Percentiles rank a stretch among this genome's conserved stretches.
Conservation (phyloP, 2,113 vertebrate genomes). For the Lathamus discolor region DNA sequence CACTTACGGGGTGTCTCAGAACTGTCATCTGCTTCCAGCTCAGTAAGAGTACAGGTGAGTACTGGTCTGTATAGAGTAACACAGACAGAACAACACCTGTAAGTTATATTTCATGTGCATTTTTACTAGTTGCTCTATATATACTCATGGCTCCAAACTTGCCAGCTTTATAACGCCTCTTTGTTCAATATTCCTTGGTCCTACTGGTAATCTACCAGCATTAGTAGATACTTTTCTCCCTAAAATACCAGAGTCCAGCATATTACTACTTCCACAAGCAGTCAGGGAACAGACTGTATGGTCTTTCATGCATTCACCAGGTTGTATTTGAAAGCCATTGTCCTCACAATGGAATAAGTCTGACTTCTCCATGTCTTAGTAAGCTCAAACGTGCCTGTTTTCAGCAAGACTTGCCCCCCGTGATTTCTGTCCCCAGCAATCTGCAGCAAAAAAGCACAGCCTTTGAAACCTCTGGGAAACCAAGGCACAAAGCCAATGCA, state of each 20-base stretch:
- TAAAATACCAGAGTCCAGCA: rapidly evolving
- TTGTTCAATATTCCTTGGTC: neutral
- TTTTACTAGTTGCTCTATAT: neutral
- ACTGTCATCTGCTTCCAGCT: neutral
- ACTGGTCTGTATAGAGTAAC: neutral
- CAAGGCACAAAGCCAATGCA: rapidly evolving
- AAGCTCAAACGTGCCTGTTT: neutral
- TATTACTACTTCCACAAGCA: neutral
- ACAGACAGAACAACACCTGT: neutral
- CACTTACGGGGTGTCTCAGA: neutral
- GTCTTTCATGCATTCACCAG: neutral
- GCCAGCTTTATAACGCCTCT: neutral
- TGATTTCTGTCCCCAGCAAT: neutral
- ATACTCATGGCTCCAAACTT: neutral
- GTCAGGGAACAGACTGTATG: neutral
- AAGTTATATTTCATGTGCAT: neutral
- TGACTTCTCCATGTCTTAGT: neutral
- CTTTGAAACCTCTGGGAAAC: rapidly evolving
- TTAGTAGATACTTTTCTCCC: neutral
- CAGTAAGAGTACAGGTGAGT: neutral
- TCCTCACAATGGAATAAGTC: neutral
- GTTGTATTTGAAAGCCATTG: neutral
- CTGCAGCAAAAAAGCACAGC: neutral
- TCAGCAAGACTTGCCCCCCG: rapidly evolving
- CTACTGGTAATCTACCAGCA: neutral